phyloP scores from a whole-genome alignment of 1,140 invertebrate genomes.

The Cecropterus lyciades region DNA sequence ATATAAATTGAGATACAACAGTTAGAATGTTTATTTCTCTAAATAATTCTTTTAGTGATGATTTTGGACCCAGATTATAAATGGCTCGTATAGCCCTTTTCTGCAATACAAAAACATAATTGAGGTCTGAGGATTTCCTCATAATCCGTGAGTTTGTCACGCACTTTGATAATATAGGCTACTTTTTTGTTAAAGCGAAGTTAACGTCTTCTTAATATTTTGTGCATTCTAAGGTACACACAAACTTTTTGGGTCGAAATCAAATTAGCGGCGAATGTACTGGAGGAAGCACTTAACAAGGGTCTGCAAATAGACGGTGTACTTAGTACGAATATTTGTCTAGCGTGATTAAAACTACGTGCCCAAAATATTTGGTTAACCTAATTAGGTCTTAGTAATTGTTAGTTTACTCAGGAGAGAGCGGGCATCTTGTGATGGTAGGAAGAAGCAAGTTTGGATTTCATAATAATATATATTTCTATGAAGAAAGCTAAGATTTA shows the following conservation, averaged over 20 bases:
- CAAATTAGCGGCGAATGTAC: conserved; percentile 29
- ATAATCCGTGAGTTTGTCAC: no score
- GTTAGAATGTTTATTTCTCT: no score
- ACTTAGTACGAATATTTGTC: conserved; percentile 26
- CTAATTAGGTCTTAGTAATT: conserved; percentile 19
- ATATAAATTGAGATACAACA: no score
- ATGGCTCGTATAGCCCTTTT: no score
- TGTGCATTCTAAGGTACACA: not conserved
- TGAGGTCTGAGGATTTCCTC: no score
- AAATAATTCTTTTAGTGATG: no score
- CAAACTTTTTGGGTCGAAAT: conserved; percentile 14
- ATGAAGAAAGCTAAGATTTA: no score
- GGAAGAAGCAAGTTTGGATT: not conserved
- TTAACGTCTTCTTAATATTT: not conserved
- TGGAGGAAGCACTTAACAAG: conserved; percentile 29
- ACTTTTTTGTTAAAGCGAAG: no score
- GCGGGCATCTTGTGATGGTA: not conserved
- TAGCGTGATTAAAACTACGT: conserved; percentile 25
- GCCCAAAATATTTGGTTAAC: conserved; percentile 17
- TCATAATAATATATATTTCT: no score
- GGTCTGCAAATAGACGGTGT: conserved; percentile 30
- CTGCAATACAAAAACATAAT: no score
- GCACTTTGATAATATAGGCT: no score
- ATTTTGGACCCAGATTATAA: no score
- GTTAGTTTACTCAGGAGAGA: conserved; percentile 11